Base-by-base conservation (phyloP, 2,797 vertebrate genomes). In the Scolopax rusticola region DNA sequence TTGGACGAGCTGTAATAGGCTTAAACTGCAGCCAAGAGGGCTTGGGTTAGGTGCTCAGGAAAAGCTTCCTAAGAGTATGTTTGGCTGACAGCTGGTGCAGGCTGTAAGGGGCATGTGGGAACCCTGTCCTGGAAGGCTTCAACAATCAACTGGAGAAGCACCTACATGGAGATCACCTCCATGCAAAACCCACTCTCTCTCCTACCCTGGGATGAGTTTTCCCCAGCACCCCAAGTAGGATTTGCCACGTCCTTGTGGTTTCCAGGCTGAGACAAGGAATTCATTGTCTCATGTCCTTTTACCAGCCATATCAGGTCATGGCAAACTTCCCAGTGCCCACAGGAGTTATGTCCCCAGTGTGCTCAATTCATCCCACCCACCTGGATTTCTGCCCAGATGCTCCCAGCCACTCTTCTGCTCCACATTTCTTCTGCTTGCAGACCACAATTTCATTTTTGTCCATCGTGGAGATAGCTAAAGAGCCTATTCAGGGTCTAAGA, bases 11-110 rank as follows among this genome's bases (percentile, higher is more conserved):
- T 87, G 63, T 63, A 92, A 92, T 63, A 81, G 71, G 32, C 53
- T 90, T 93, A 84, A 94, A 74, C 28, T 95, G 60, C 87, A 94
- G 92, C 81, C 92, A 96, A 12, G 87, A 86, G 54, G 45, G 60
- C 65, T 74, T 73, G 68, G 65, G 70, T 80, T 74, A 54, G 75
- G 36, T 74, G 53, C 64, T 89, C 12, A 47, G 84, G 87, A 80
- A 85, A 89, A 94, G 32, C 60, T 65, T 84, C 74, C 86, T 53
- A 56, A 87, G 56, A 63, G 68, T 45, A 41, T 80, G 56, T 57
- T 3, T 93, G 90, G 28, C 77, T 78, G 65, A 59, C 61, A 63
- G 27, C 16, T 2, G 4, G 56, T 27, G n/a, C 25, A 45, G 48
- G 64, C 40, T 83, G 30, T 17, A 33, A 43, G 59, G 51, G 67